These are phyloP conservation scores for Ptilonorhynchus violaceus DNA, from an alignment of 2,113 vertebrate species.

Conservation along the genomic window DNA sequence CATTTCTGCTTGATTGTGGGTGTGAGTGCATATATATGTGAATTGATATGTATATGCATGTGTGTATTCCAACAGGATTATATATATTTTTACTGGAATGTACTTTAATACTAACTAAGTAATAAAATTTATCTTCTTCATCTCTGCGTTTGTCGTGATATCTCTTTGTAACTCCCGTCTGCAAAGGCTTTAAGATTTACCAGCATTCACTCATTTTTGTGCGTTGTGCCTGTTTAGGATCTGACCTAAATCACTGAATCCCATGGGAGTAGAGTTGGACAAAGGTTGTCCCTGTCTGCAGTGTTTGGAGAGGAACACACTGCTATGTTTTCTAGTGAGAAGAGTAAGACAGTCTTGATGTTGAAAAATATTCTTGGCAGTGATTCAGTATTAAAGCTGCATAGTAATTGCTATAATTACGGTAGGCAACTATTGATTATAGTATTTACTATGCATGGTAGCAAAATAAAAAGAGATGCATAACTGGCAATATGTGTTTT, in stretches of 20 bases:
- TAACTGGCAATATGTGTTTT: not conserved
- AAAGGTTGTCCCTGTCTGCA: not conserved
- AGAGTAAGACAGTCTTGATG: not conserved
- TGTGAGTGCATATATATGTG: fast-evolving
- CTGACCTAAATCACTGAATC: not conserved
- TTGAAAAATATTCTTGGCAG: not conserved
- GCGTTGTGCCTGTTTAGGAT: not conserved
- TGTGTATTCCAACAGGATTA: not conserved
- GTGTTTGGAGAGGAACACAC: not conserved
- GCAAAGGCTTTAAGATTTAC: not conserved
- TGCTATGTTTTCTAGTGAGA: not conserved
- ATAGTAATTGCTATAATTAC: not conserved
- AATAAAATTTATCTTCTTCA: not conserved
- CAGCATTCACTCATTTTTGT: not conserved
- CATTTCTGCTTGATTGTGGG: not conserved
- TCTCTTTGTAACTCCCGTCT: not conserved
- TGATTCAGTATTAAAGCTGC: not conserved
- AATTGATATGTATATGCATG: too few species aligned
- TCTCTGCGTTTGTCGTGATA: not conserved
- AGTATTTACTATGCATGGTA: not conserved
- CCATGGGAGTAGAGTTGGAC: not conserved
- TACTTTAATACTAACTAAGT: not conserved
- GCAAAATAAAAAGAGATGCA: not conserved
- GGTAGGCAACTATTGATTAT: not conserved
- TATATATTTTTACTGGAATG: not conserved